Evolutionary conservation across 2,797 vertebrate genomes (phyloP), one percentile per base, ranked within the genome.

Genomic region (Enteromius unitaeniatus): DNA sequence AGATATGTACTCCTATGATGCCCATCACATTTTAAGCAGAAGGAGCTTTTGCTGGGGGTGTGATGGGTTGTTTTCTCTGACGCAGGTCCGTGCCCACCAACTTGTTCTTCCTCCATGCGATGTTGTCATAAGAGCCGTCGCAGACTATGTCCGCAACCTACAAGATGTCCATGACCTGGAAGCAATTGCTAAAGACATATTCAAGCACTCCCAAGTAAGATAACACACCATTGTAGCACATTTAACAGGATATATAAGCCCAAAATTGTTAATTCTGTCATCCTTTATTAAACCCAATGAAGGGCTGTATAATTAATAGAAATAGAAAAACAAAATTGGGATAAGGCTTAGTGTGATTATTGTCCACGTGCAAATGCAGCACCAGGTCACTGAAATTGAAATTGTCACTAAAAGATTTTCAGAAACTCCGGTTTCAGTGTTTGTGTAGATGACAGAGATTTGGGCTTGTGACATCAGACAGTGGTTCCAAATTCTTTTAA

Each of bases 21-120:
- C 85, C 78, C 68, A 82, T 84, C 82, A 86, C 78, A 78, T 85
- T 86, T 86, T 73, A 75, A 75, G 62, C 83, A 77, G 77, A 84
- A 83, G 67, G 53, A 75, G 76, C 68, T 81, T 86, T 78, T 84
- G 60, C 85, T 86, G 34, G 79, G 37, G 40, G 60, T 86, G 78
- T 89, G 70, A 87, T 81, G 62, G 75, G 8, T 72, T 60, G 49
- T 78, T 55, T 86, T 85, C 90, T 37, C 91, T 60, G 89, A 84
- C 19, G 9, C 87, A 99, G 97, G 97, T 99, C 91, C 97, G 97
- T 85, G 97, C 97, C 91, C 97, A 99, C 90, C 97, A 99, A 92
- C 95, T 99, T 55, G 97, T 99, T 90, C 95, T 99, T 88, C 97
- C 97, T 2, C 97, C 97, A 0, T 98, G 97, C 31, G 97, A 99